phyloP scores from a whole-genome alignment of 2,888 invertebrate genomes.

The Asteroscopus sphinx region DNA sequence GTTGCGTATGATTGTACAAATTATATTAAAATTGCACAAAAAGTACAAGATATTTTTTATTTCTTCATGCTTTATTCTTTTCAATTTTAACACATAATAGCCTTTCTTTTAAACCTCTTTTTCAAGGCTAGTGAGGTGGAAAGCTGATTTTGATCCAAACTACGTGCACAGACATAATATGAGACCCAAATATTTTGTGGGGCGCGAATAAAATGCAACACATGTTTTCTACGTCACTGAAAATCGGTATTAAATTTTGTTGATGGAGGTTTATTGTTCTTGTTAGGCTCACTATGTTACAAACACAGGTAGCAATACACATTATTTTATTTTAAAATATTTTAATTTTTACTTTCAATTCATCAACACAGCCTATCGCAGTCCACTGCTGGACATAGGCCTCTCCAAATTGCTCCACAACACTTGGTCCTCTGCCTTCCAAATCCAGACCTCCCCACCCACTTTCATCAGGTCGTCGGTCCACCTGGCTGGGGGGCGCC shows the following conservation, averaged over 20 bases:
- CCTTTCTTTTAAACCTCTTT: background rate
- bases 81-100: conserved; percentile 1
- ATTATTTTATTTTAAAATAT: no score
- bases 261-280: background rate
- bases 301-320: no score
- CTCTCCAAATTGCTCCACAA: no score
- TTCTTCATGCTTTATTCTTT: background rate
- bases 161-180: background rate
- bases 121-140: background rate
- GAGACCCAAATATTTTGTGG: conserved; percentile 1
- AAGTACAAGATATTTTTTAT: conserved; percentile 1
- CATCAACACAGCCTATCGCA: no score
- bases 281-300: no score
- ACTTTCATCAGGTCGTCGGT: no score
- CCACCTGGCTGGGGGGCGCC: no score
- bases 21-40: background rate
- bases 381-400: no score
- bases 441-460: no score
- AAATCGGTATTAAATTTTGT: background rate
- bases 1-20: background rate
- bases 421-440: no score
- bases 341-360: no score
- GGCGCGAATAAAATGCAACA: background rate
- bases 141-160: background rate
- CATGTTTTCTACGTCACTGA: background rate